phyloP scores from a whole-genome alignment of 1,140 invertebrate genomes.

The Calephelis virginiensis region DNA sequence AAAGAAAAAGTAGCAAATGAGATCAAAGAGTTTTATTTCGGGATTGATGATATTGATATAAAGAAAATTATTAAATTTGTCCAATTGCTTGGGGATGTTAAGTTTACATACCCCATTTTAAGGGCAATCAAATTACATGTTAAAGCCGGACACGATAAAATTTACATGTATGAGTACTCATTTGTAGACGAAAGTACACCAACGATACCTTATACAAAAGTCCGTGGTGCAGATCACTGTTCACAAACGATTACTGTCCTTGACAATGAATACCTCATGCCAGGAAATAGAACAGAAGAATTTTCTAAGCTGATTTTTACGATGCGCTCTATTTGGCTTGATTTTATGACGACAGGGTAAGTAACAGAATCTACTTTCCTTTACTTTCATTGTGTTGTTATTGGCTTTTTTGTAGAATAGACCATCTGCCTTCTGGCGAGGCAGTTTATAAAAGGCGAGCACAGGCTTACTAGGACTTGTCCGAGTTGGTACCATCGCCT shows the following conservation, averaged over 20 bases:
- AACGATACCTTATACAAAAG: constrained; percentile 30
- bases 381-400: not conserved
- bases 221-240: constrained; percentile 41
- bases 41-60: constrained; percentile 29
- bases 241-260: constrained; percentile 37
- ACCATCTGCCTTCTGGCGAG: too few relatives aligned
- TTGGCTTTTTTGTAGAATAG: not conserved
- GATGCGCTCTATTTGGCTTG: constrained; percentile 41
- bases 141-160: constrained; percentile 41
- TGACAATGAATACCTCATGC: constrained; percentile 27
- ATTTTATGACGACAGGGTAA: constrained; percentile 49
- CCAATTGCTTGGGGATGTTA: constrained; percentile 47
- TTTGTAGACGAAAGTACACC: constrained; percentile 33
- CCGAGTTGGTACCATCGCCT: too few relatives aligned
- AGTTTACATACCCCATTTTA: constrained; percentile 41
- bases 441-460: too few relatives aligned
- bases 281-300: constrained; percentile 30
- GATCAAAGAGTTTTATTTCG: constrained; percentile 53
- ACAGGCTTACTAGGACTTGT: too few relatives aligned
- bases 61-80: constrained; percentile 40
- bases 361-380: constrained; percentile 21
- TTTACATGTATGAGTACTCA: constrained; percentile 54
- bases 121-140: constrained; percentile 40
- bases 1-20: constrained; percentile 37
- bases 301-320: constrained; percentile 29